Percentiles rank a stretch among this genome's conserved stretches.
phyloP scores from a whole-genome alignment of 1,140 invertebrate species.

The Ips typographus region DNA sequence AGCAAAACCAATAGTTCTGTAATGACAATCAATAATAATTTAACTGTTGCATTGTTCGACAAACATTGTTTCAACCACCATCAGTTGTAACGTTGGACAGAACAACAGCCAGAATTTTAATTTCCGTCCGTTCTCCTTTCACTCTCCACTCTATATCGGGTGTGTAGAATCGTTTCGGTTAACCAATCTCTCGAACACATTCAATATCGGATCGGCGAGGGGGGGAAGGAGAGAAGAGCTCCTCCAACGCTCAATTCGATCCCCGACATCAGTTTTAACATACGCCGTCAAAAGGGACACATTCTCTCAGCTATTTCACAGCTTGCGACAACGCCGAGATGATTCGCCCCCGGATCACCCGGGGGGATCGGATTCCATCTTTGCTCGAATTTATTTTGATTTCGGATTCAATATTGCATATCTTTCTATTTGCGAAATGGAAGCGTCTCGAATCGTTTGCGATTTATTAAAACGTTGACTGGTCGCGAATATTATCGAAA shows the following conservation, averaged over 20 bases:
- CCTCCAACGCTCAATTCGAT: neutral
- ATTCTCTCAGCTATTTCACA: constrained; percentile 2
- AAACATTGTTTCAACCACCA: too few species aligned
- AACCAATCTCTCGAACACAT: constrained; percentile 2
- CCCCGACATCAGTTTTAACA: constrained; percentile 5
- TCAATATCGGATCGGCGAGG: neutral
- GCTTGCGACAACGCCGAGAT: constrained; percentile 5
- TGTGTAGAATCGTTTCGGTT: neutral
- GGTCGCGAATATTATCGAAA: too few species aligned
- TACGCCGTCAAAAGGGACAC: constrained; percentile 4
- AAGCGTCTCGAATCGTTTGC: neutral
- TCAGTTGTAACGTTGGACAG: too few species aligned
- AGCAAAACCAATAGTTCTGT: too few species aligned
- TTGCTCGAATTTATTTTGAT: constrained; percentile 2
- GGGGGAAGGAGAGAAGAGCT: too few species aligned
- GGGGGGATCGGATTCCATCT: neutral
- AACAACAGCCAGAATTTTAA: too few species aligned
- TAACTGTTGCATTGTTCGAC: too few species aligned
- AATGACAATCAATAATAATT: too few species aligned
- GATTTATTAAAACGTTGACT: too few species aligned
- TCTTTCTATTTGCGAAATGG: constrained; percentile 5
- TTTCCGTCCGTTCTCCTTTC: too few species aligned
- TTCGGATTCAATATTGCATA: constrained; percentile 6
- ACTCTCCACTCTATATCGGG: too few species aligned
- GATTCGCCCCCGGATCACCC: neutral